Percentiles rank a stretch among this genome's conserved stretches.
Conservation (phyloP, 1,140 invertebrate genomes). For the Euura saliciscinereae region DNA sequence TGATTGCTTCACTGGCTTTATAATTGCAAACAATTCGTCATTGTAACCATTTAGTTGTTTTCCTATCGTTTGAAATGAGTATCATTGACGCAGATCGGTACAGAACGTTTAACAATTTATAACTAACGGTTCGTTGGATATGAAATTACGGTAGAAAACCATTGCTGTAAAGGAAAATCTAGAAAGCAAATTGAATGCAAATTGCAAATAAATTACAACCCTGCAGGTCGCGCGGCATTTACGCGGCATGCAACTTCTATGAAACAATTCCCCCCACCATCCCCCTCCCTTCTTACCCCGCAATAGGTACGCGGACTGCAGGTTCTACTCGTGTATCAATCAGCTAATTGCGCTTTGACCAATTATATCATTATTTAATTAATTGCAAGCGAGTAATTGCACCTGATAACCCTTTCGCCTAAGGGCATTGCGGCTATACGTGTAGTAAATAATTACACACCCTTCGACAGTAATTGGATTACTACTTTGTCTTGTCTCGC, state of each 20-base stretch:
- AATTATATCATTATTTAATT: slow-evolving; percentile 50
- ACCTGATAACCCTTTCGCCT: neutral
- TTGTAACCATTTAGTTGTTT: no score
- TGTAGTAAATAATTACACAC: neutral
- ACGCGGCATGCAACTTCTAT: slow-evolving; percentile 41
- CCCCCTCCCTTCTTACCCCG: slow-evolving; percentile 8
- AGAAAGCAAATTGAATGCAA: slow-evolving; percentile 43
- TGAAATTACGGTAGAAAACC: neutral
- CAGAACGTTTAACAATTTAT: neutral
- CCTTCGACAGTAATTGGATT: slow-evolving; percentile 4
- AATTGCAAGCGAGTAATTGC: slow-evolving; percentile 29
- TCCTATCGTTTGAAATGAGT: no score
- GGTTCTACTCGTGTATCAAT: slow-evolving; percentile 34
- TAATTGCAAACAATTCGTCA: no score
- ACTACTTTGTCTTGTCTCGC: neutral
- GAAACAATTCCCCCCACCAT: slow-evolving; percentile 37
- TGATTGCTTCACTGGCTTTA: no score
- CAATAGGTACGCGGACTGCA: no score
- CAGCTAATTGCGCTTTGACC: slow-evolving; percentile 38
- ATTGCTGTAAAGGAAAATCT: slow-evolving; percentile 28
- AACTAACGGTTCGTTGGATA: neutral
- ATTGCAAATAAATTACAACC: slow-evolving; percentile 46
- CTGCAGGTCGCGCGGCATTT: slow-evolving; percentile 25
- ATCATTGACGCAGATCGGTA: no score
- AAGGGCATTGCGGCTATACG: no score